Evolutionary conservation across 2,888 invertebrate species (phyloP).

Genomic region (Lasioglossum vierecki): DNA sequence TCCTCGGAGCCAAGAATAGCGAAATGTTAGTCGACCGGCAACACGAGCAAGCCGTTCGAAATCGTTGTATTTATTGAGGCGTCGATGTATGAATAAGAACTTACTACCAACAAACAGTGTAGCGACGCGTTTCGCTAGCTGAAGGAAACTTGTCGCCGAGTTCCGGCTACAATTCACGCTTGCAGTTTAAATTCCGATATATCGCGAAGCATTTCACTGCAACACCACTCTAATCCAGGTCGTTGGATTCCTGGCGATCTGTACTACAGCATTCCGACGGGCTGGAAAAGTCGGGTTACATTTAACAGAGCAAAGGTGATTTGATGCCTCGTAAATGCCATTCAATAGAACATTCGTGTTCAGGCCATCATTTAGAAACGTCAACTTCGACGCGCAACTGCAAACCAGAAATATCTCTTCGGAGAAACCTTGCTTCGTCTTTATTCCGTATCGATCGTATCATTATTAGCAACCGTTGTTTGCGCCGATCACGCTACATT

Average conservation of each 20-base stretch:
- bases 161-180: constrained; percentile 25
- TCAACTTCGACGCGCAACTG: neutral
- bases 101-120: constrained; percentile 22
- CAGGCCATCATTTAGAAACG: neutral
- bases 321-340: constrained; percentile 17
- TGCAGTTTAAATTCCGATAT: constrained; percentile 45
- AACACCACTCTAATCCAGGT: constrained; percentile 31
- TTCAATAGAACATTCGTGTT: constrained; percentile 15
- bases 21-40: neutral
- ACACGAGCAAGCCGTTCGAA: neutral
- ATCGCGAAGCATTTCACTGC: constrained; percentile 22
- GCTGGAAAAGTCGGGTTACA: constrained; percentile 20
- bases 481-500: neutral
- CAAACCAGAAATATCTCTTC: neutral
- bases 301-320: constrained; percentile 15
- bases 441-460: neutral
- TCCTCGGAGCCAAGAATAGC: neutral
- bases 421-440: neutral
- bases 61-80: constrained; percentile 26
- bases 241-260: constrained; percentile 27
- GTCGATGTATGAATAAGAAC: constrained; percentile 33
- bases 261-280: constrained; percentile 17
- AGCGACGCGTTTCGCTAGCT: constrained; percentile 7
- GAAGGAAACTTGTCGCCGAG: constrained; percentile 32
- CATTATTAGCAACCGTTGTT: neutral